Percentiles rank a stretch among this genome's conserved stretches.
Evolutionary conservation across 2,113 vertebrate genomes (phyloP).

Genomic region (Atherinomorus stipes): DNA sequence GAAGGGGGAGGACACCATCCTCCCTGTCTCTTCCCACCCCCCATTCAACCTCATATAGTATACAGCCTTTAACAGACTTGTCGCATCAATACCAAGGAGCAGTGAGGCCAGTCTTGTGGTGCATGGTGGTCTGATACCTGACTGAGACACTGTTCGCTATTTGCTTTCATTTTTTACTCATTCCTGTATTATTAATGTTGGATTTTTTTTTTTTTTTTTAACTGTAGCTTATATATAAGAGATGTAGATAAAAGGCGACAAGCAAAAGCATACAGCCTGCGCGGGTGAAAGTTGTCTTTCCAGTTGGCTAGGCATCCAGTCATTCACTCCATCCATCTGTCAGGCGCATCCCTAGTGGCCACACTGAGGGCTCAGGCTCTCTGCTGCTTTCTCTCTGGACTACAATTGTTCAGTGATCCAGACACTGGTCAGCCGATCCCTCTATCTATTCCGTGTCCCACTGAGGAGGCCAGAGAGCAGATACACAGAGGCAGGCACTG

Average conservation of each 20-base stretch:
- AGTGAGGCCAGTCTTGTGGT: neutral
- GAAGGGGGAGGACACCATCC: neutral
- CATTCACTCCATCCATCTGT: constrained; percentile 69
- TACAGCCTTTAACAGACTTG: neutral
- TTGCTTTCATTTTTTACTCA: too few species aligned
- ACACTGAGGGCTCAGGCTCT: constrained; percentile 40
- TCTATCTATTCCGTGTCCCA: constrained; percentile 46
- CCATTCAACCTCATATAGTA: too few species aligned
- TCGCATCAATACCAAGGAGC: neutral
- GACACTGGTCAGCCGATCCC: constrained; percentile 58
- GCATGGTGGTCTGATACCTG: too few species aligned
- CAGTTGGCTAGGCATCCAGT: constrained; percentile 66
- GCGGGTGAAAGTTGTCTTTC: constrained; percentile 66
- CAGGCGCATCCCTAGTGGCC: constrained; percentile 63
- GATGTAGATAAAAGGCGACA: constrained; percentile 54
- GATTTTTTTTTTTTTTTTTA: neutral
- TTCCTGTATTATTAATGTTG: too few species aligned
- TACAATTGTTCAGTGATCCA: constrained; percentile 75
- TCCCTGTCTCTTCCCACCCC: too few species aligned
- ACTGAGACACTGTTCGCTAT: too few species aligned
- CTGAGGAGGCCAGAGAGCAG: constrained; percentile 55
- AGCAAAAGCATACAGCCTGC: constrained; percentile 42
- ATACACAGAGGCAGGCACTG: constrained; percentile 45
- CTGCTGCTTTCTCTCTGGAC: constrained; percentile 47
- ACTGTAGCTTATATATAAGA: constrained; percentile 34